phyloP scores from a whole-genome alignment of 2,797 vertebrate species.

The Fistularia tabacaria region DNA sequence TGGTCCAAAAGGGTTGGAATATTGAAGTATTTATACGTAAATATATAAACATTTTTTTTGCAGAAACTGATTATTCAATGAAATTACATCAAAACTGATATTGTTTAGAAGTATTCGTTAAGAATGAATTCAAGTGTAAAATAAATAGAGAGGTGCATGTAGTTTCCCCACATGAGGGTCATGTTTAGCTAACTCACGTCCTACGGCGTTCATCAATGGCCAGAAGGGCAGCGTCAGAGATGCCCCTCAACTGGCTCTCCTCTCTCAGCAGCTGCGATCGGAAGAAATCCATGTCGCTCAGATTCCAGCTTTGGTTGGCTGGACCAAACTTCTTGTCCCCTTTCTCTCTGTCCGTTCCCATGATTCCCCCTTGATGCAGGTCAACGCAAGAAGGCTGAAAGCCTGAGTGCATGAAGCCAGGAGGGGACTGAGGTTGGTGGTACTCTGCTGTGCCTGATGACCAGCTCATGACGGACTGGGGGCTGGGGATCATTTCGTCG shows the following conservation, averaged over 20 bases:
- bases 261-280: constrained; percentile 77
- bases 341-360: neutral
- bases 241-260: constrained; percentile 57
- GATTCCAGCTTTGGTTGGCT: constrained; percentile 15
- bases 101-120: too few relatives aligned
- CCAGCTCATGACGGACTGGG: constrained; percentile 21
- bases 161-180: too few relatives aligned
- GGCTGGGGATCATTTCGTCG: constrained; percentile 59
- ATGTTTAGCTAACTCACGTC: constrained; percentile 60
- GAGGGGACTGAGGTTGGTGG: constrained; percentile 23
- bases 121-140: too few relatives aligned
- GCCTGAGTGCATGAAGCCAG: constrained; percentile 8
- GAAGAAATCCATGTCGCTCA: constrained; percentile 68
- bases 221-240: constrained; percentile 68
- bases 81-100: too few relatives aligned
- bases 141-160: too few relatives aligned
- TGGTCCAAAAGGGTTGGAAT: too few relatives aligned
- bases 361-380: neutral
- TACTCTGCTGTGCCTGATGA: constrained; percentile 16
- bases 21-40: too few relatives aligned
- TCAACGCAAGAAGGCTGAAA: neutral
- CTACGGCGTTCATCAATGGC: constrained; percentile 64
- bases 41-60: too few relatives aligned
- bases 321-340: constrained; percentile 8
- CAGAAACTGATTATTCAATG: too few relatives aligned